phyloP scores from a whole-genome alignment of 2,888 invertebrate genomes.

The Ligdia adustata region DNA sequence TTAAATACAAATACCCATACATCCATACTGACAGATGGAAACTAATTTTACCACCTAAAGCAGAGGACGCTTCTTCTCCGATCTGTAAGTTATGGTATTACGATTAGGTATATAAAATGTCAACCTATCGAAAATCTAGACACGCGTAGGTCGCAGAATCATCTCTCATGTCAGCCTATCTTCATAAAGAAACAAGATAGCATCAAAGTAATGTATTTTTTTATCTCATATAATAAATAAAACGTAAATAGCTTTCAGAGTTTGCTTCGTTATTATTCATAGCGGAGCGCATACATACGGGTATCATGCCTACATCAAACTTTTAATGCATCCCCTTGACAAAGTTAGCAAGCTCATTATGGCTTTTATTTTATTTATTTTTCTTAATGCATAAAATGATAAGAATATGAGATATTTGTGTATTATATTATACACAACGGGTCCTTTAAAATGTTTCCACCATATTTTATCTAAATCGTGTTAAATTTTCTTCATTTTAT shows the following conservation, averaged over 20 bases:
- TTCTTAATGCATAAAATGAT: background rate
- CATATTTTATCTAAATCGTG: conserved; percentile 5
- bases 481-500: conserved; percentile 7
- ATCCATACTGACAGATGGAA: too few relatives aligned
- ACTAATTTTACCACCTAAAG: too few relatives aligned
- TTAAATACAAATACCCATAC: too few relatives aligned
- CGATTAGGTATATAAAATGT: too few relatives aligned
- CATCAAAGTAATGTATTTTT: background rate
- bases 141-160: background rate
- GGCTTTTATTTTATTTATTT: background rate
- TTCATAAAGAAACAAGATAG: conserved; percentile 1
- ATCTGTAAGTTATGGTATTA: too few relatives aligned
- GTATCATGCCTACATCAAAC: conserved; percentile 23
- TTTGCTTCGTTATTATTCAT: conserved; percentile 19
- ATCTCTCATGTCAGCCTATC: background rate
- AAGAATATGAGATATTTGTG: too few relatives aligned
- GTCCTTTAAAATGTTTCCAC: background rate
- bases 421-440: background rate
- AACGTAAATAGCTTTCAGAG: background rate
- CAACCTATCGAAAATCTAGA: background rate
- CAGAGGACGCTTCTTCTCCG: too few relatives aligned
- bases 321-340: conserved; percentile 28
- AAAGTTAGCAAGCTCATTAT: background rate
- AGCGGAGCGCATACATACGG: conserved; percentile 12
- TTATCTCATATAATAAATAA: background rate